These are phyloP conservation scores for Andrena marginata DNA, from an alignment of 2,888 invertebrate genomes.

Conservation along the genomic window DNA sequence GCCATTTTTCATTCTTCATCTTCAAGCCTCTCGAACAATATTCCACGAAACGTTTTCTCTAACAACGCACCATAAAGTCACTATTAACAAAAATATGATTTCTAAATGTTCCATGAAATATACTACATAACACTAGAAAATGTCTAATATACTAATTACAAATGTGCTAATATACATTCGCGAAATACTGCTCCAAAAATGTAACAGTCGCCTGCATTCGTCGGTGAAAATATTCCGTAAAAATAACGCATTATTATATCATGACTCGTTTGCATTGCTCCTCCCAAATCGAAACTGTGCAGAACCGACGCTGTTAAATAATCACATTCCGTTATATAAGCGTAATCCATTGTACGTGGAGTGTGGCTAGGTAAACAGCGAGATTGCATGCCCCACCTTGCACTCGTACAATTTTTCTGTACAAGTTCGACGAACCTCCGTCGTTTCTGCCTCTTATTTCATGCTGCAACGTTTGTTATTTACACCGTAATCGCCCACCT, in stretches of 20 bases:
- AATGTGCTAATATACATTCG: no score
- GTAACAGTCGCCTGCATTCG: neutral
- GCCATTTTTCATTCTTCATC: no score
- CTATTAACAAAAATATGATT: no score
- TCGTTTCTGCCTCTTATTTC: slow-evolving; percentile 6
- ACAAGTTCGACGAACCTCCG: slow-evolving; percentile 53
- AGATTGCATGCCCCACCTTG: slow-evolving; percentile 25
- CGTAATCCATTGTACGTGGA: slow-evolving; percentile 1
- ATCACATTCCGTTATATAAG: slow-evolving; percentile 15
- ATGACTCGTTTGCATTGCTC: neutral
- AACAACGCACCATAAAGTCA: no score
- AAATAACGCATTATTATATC: neutral
- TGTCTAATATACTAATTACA: no score
- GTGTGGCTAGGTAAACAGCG: slow-evolving; percentile 12
- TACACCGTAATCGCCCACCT: slow-evolving; percentile 29
- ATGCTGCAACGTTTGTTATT: slow-evolving; percentile 32
- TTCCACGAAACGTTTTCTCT: no score
- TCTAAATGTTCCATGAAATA: no score
- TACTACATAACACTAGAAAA: no score
- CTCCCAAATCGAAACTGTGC: neutral
- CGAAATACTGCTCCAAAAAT: no score
- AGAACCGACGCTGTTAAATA: neutral
- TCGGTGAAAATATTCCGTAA: neutral
- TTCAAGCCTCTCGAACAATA: no score
- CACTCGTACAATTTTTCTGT: neutral